These are phyloP conservation scores for Siniperca knerii DNA, from an alignment of 2,113 vertebrate species.

Conservation along the genomic window DNA sequence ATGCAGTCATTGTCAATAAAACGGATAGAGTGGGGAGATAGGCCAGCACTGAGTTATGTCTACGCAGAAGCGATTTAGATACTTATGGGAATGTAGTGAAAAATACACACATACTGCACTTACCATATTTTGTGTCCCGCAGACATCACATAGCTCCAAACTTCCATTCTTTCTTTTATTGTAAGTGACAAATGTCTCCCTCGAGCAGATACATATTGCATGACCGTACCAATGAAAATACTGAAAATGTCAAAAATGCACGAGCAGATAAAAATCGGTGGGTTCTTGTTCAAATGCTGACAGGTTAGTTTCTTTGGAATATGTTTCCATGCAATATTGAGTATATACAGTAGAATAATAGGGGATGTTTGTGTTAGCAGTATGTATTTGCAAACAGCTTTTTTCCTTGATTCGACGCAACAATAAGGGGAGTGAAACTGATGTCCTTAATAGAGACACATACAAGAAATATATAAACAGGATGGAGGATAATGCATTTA, in stretches of 20 bases:
- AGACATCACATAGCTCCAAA: conserved; percentile 40
- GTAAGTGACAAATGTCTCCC: conserved; percentile 57
- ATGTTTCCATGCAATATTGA: not conserved
- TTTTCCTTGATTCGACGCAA: not conserved
- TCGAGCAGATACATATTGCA: conserved; percentile 65
- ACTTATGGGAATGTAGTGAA: conserved; percentile 10
- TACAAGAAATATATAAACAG: not conserved
- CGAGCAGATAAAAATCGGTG: not conserved
- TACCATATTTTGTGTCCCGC: conserved; percentile 44
- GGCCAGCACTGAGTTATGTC: conserved; percentile 22
- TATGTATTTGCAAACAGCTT: not conserved
- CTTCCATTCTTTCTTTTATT: conserved; percentile 46
- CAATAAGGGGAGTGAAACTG: not conserved
- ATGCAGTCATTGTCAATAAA: conserved; percentile 63
- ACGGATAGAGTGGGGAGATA: conserved; percentile 29
- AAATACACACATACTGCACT: conserved; percentile 50
- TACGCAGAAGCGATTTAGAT: conserved; percentile 32
- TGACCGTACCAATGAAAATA: conserved; percentile 21
- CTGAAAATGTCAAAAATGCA: conserved; percentile 57
- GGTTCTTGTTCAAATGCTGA: conserved; percentile 18
- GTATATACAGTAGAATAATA: not conserved
- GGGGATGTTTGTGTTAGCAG: not conserved
- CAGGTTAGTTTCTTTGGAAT: conserved; percentile 13
- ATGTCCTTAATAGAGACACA: not conserved
- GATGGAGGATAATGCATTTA: not conserved